These are phyloP conservation scores for Amphipoea oculea DNA, from an alignment of 2,888 invertebrate species.

Conservation along the genomic window DNA sequence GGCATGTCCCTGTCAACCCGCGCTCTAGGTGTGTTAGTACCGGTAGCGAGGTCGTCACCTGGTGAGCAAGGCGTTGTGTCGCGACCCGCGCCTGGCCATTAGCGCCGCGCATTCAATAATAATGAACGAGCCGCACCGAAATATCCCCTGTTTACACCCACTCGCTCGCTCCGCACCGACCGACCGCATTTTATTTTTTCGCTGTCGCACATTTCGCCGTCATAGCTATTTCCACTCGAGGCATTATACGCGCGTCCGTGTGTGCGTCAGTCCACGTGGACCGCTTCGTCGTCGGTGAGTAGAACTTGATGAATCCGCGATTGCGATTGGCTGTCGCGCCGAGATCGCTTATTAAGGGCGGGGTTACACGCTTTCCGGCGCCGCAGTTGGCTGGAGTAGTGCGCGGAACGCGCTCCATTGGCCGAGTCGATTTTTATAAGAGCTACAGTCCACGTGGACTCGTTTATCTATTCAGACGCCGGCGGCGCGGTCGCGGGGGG, in stretches of 20 bases:
- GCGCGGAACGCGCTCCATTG: constrained; percentile 78
- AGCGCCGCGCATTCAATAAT: constrained; percentile 90
- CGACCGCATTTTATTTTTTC: constrained; percentile 91
- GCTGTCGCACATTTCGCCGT: constrained; percentile 91
- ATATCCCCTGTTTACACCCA: constrained; percentile 91
- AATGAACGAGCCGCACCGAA: constrained; percentile 90
- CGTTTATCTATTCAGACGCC: constrained; percentile 91
- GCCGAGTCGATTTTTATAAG: constrained; percentile 89
- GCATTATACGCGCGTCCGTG: constrained; percentile 87
- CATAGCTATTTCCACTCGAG: constrained; percentile 91
- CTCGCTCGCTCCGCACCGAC: constrained; percentile 88
- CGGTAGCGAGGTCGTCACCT: constrained; percentile 58
- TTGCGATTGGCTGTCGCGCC: constrained; percentile 78
- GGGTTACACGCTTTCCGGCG: constrained; percentile 86
- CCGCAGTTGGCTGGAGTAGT: constrained; percentile 76
- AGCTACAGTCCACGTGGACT: constrained; percentile 90
- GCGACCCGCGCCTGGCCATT: constrained; percentile 79
- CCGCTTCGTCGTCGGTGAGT: constrained; percentile 87
- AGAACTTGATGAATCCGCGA: constrained; percentile 79
- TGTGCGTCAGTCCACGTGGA: constrained; percentile 90
- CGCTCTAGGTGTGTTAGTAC: constrained; percentile 19
- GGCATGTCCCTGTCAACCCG: not conserved
- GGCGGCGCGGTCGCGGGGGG: constrained; percentile 90
- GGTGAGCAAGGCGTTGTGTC: constrained; percentile 43
- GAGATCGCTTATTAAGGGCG: constrained; percentile 91